These are phyloP conservation scores for Nilaparvata lugens DNA, from an alignment of 1,140 invertebrate genomes.

Conservation along the genomic window DNA sequence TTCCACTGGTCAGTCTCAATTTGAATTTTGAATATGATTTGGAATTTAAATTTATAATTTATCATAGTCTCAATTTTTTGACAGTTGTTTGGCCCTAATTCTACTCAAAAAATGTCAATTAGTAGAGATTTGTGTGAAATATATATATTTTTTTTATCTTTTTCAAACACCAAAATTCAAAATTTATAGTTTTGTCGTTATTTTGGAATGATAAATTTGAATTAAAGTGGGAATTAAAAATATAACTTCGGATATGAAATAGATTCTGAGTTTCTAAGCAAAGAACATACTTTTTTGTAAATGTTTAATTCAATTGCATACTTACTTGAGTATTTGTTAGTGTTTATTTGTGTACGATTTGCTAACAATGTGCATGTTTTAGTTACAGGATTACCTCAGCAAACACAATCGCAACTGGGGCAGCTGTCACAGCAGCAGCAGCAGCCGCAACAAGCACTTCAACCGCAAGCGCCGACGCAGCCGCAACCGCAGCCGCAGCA, in stretches of 20 bases:
- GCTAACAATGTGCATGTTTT: conserved; percentile 22
- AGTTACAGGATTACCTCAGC: conserved; percentile 37
- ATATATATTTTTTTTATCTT: too few relatives aligned
- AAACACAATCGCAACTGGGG: conserved; percentile 36
- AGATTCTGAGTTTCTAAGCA: too few relatives aligned
- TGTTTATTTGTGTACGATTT: too few relatives aligned
- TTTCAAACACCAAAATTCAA: too few relatives aligned
- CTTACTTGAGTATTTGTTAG: too few relatives aligned
- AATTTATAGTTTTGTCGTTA: too few relatives aligned
- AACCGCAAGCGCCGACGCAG: conserved; percentile 9
- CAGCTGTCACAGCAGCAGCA: conserved; percentile 28
- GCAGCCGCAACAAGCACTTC: neutral
- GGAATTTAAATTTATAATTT: neutral
- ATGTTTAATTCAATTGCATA: too few relatives aligned
- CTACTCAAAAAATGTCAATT: neutral
- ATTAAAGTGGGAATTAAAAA: too few relatives aligned
- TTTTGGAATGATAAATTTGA: too few relatives aligned
- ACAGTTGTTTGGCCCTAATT: neutral
- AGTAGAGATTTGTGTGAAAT: too few relatives aligned
- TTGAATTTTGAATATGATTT: neutral
- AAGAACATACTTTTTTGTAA: too few relatives aligned
- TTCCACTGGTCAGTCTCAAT: conserved; percentile 27
- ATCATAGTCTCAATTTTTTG: neutral
- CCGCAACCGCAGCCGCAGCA: conserved; percentile 18
- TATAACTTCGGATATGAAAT: too few relatives aligned